phyloP scores from a whole-genome alignment of 2,797 vertebrate genomes.

The Macropus fuliginosus region DNA sequence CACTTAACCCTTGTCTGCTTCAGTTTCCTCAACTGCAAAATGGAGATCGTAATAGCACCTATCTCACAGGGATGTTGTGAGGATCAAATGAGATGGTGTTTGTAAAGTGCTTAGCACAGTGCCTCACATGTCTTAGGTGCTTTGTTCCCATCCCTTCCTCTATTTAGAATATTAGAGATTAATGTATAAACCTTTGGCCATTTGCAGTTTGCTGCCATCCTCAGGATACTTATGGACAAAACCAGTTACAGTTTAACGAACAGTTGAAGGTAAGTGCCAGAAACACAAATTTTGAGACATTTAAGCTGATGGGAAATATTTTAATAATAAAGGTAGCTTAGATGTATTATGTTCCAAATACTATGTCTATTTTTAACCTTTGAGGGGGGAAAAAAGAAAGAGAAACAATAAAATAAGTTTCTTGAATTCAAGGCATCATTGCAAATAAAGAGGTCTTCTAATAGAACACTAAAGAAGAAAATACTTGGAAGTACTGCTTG shows the following conservation, averaged over 20 bases:
- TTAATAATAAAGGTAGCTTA: not conserved
- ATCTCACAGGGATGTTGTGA: not conserved
- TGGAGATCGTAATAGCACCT: not conserved
- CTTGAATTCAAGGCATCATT: conserved; percentile 28
- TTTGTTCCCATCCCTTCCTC: not conserved
- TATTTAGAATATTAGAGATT: not conserved
- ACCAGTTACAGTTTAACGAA: conserved; percentile 6
- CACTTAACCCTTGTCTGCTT: not conserved
- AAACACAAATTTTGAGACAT: not conserved
- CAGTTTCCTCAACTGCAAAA: not conserved
- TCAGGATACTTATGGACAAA: conserved; percentile 65
- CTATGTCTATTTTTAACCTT: not conserved
- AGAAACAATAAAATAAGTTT: conserved; percentile 13
- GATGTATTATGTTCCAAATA: not conserved
- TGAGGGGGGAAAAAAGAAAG: not conserved
- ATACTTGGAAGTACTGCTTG: not conserved
- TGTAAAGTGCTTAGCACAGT: not conserved
- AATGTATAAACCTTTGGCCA: not conserved
- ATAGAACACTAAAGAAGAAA: conserved; percentile 10
- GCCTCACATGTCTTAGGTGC: not conserved
- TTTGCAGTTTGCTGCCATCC: conserved; percentile 74
- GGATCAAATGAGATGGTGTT: not conserved
- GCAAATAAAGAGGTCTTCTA: conserved; percentile 17
- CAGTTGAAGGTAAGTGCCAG: not conserved
- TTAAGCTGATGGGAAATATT: not conserved